Evolutionary conservation across 2,888 invertebrate species (phyloP), one percentile per base, ranked within the genome.

Genomic region (Drosophila picticornis): DNA sequence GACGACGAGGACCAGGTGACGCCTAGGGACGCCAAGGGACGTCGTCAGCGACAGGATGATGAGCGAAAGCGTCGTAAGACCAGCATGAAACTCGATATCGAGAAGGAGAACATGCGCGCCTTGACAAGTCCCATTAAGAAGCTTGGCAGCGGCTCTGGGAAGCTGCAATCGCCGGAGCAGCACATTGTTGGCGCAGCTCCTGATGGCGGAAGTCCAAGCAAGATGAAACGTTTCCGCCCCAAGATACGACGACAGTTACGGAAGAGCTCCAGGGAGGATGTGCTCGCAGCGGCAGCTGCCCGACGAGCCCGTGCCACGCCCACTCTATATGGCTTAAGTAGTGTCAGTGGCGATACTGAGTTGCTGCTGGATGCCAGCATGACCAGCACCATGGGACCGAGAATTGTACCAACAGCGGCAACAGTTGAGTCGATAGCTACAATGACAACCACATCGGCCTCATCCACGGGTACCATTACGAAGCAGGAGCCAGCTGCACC

Each of bases 81-180:
- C 91, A 95, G 95, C 29, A 97, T 97, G 93, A 96, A 96, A 53
- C 94, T 97, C 76, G 97, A 97, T 90, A 97, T 93, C 94, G 95
- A 64, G 94, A 95, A 92, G 93, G 95, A 77, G 94, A 95, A 90
- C 94, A 94, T 91, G 94, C 95, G 92, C 4, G 93, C 93, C 16
- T 90, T 95, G 1, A 94, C 94, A 1, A 94, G 93, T 60, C 93
- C 93, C 19, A 91, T 93, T 7, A 93, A 92, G 68, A 92, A 92
- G 53, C 83, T 88, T 59, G 3, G 27, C 57, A 2, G n/a, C 2
- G 65, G 56, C 2, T 58, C 67, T 0, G 63, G 34, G 2, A 90
- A 88, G 27, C 25, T 68, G 6, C 80, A 72, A 4, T 92, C 93
- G 0, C 92, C 92, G 0, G 93, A 93, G 32, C 91, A 91, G 55